Base-by-base conservation (phyloP, 1,140 invertebrate genomes). In the Brachionus plicatilis region DNA sequence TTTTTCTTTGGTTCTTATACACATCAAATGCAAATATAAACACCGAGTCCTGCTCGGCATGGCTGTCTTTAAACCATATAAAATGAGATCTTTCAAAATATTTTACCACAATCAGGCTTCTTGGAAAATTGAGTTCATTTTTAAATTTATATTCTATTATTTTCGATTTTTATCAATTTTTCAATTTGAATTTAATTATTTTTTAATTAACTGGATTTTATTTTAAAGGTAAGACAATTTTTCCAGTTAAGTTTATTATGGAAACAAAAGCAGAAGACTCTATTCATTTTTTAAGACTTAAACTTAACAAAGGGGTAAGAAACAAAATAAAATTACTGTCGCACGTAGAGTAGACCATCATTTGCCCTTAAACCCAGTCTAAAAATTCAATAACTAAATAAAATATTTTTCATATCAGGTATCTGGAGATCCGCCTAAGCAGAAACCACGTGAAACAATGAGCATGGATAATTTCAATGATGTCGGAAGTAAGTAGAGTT, bases 241-340 rank as follows among this genome's bases (percentile, higher is more conserved):
- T 76, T 50, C 24, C 27, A 47, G 45, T 9, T 50, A 27, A 14
- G 24, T 2, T 29, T 50, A 76, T 50, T 5, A 76, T 76, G 72
- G 72, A 76, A 29, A 76, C 72, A 24, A 76, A 76, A 76, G 41
- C 72, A 27, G 72, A 76, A 76, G 72, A 76, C 33, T 50, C 72
- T 24, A 76, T 76, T 50, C 72, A 76, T 29, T 50, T 50, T 20
- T 76, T 76, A 76, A 76, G 72, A 50, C 45, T 76, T 27, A 76
- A 6, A 7, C 72, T 76, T 5, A 50, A 50, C 12, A 33, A 76
- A 33, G 27, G 43, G 45, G 72, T 76, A 76, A 72, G 68, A 43
- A 17, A n/a, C 2, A 41, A 17, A 37, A 33, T 1, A 24, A 17
- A 14, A 17, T 20, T 20, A 24, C n/a, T 60, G 20, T 60, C 20